These are phyloP conservation scores for Tragopan temminckii DNA, from an alignment of 2,797 vertebrate genomes.

Conservation along the genomic window DNA sequence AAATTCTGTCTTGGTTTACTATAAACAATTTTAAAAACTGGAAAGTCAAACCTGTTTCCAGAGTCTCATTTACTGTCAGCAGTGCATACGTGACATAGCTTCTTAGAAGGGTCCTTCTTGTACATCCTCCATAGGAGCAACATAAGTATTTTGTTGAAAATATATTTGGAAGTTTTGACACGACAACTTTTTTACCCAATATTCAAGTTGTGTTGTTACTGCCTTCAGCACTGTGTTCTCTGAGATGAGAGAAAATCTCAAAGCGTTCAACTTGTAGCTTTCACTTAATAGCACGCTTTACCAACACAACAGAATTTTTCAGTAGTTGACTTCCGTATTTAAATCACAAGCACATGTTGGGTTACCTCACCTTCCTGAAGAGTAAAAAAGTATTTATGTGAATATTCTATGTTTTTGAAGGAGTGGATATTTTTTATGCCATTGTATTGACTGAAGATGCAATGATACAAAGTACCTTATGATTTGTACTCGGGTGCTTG, in stretches of 20 bases:
- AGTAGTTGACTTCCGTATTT: background rate
- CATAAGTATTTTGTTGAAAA: background rate
- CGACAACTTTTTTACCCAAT: background rate
- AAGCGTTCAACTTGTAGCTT: background rate
- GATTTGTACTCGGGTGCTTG: background rate
- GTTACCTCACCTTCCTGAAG: background rate
- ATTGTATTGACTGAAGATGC: background rate
- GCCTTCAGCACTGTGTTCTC: background rate
- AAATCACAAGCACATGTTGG: background rate
- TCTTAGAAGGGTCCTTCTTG: background rate
- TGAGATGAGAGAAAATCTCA: background rate
- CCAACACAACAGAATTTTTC: background rate
- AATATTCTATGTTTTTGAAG: background rate
- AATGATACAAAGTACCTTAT: background rate
- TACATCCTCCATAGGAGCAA: background rate
- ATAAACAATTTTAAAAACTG: background rate
- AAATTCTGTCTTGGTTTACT: background rate
- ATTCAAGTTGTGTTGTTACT: background rate
- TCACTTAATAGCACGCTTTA: background rate
- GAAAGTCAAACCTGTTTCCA: background rate
- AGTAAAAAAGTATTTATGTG: background rate
- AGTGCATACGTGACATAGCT: accelerated
- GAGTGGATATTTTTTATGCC: background rate
- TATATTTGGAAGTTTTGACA: background rate
- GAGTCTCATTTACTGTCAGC: background rate